phyloP scores from a whole-genome alignment of 2,797 vertebrate genomes.

The Thaleichthys pacificus region DNA sequence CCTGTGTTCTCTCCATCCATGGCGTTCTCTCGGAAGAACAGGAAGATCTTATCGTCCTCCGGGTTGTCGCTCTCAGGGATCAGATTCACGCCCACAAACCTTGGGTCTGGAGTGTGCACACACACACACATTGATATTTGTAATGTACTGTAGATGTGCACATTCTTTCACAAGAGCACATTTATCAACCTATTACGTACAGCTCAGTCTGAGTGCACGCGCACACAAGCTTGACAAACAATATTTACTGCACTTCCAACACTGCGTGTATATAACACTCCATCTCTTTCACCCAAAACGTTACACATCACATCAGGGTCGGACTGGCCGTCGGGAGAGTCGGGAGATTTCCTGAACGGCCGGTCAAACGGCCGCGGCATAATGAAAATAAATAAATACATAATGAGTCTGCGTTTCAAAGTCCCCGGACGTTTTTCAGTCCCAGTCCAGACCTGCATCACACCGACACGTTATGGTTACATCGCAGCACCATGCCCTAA shows the following conservation, averaged over 20 bases:
- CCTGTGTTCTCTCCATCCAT: slow-evolving; percentile 96
- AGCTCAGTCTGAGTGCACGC: not conserved
- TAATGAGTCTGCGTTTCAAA: too few species aligned
- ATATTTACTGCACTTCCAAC: not conserved
- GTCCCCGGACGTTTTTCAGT: too few species aligned
- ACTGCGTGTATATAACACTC: too few species aligned
- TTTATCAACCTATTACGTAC: not conserved
- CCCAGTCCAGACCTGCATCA: slow-evolving; percentile 16
- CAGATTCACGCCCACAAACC: slow-evolving; percentile 87
- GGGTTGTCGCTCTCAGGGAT: slow-evolving; percentile 97
- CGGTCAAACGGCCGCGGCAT: too few species aligned
- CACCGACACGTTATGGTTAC: slow-evolving; percentile 52
- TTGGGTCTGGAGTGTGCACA: slow-evolving; percentile 79
- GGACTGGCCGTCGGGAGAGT: too few species aligned
- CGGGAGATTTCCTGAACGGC: too few species aligned
- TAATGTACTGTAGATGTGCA: too few species aligned
- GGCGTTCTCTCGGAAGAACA: slow-evolving; percentile 98
- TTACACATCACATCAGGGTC: slow-evolving; percentile 40
- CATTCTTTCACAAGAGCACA: slow-evolving; percentile 4
- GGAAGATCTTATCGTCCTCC: slow-evolving; percentile 97
- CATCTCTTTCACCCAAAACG: slow-evolving; percentile 10
- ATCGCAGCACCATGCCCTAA: slow-evolving; percentile 27
- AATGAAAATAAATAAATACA: too few species aligned
- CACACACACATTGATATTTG: not conserved
- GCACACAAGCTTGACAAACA: slow-evolving; percentile 15